These are phyloP conservation scores for Hippocampus barbouri DNA, from an alignment of 2,113 vertebrate species.

Conservation along the genomic window DNA sequence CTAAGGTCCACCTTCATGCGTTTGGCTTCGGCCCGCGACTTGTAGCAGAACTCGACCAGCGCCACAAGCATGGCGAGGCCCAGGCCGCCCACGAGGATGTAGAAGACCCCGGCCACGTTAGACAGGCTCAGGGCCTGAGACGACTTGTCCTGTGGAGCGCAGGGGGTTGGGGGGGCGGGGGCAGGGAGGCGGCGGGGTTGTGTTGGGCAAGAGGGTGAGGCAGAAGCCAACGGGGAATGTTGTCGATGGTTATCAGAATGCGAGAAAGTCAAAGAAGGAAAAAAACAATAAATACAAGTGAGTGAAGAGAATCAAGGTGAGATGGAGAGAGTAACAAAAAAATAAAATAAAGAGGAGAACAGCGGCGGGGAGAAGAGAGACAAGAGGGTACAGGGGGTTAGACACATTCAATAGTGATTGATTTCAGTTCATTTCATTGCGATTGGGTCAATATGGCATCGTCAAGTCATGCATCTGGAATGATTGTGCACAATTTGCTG, in stretches of 20 bases:
- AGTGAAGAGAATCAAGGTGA: background rate
- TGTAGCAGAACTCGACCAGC: slow-evolving; percentile 99
- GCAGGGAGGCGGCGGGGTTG: background rate
- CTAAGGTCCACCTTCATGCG: slow-evolving; percentile 99
- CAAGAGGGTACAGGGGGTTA: slow-evolving; percentile 35
- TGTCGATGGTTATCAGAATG: background rate
- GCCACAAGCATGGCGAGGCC: slow-evolving; percentile 99
- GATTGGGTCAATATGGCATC: background rate
- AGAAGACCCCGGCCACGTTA: slow-evolving; percentile 99
- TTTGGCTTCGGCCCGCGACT: slow-evolving; percentile 99
- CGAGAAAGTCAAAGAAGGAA: background rate
- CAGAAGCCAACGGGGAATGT: background rate
- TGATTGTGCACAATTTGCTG: background rate
- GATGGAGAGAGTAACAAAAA: background rate
- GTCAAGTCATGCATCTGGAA: background rate
- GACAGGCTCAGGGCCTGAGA: slow-evolving; percentile 98
- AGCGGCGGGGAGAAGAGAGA: slow-evolving; percentile 37
- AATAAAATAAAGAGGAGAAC: background rate
- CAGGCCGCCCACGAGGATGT: slow-evolving; percentile 99
- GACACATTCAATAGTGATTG: slow-evolving; percentile 20
- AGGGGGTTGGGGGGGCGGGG: background rate
- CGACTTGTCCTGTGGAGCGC: slow-evolving; percentile 91
- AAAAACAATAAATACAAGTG: no score
- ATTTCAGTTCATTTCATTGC: no score
- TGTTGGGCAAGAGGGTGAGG: background rate